Base-by-base conservation (phyloP, 2,113 vertebrate genomes). In the Muscicapa adusta region DNA sequence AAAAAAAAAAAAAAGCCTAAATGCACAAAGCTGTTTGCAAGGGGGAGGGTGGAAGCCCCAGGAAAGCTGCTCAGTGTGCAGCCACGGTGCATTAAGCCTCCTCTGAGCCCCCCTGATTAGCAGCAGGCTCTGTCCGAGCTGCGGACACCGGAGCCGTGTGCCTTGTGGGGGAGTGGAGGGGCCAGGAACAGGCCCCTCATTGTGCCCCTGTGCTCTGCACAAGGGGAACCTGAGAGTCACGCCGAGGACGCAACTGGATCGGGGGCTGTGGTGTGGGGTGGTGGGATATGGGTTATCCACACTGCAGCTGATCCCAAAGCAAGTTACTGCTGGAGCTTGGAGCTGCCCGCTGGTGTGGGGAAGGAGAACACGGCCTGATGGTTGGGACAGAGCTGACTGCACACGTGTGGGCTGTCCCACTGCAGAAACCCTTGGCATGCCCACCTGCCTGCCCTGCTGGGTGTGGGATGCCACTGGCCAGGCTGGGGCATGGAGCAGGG, bases 361-460 rank as follows among this genome's bases (percentile, higher is more conserved):
- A 40, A 70, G 40, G 63, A 2, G 42, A n/a, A 16, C 5, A 1
- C 14, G 12, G 18, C 8, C 20, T 1, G 9, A 0, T 0, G 11
- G 26, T 2, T 48, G 0, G 0, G 20, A 12, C 0, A 0, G 58
- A 40, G 51, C 16, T 10, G 4, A 12, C 26, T 1, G 13, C 38
- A 8, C 31, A 5, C 1, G 2, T 3, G 3, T 0, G 24, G 38
- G 6, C 51, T 20, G 5, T 22, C 18, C 3, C 4, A 4, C 36
- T 3, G 48, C 62, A 34, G 19, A 23, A 50, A 18, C 18, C 40
- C 51, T 25, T 0, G 16, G 9, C 1, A 1, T 0, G 6, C 58
- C 42, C 42, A 43, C 42, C 42, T 43, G 42, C 43, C 43, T 43
- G 18, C 43, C 43, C 43, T 45, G 43, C 43, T 45, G 43, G 43